phyloP scores from a whole-genome alignment of 1,140 invertebrate genomes.

The Brachionus sp. region DNA sequence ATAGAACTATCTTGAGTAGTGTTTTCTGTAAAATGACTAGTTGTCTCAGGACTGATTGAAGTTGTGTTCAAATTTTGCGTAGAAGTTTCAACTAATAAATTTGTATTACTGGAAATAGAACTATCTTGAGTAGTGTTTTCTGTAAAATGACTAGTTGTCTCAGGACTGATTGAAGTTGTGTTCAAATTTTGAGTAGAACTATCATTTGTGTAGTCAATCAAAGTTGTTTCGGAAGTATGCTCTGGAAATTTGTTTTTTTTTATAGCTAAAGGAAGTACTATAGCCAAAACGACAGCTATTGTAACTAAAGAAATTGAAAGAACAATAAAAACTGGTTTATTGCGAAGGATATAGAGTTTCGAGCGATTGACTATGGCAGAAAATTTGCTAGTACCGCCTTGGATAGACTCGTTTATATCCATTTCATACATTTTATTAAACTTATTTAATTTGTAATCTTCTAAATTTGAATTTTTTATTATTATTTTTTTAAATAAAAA shows the following conservation, averaged over 20 bases:
- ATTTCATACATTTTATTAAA: slow-evolving; percentile 15
- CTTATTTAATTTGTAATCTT: background rate
- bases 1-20: too few species aligned
- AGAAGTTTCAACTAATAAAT: too few species aligned
- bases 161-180: background rate
- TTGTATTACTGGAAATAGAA: too few species aligned
- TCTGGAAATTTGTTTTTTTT: background rate
- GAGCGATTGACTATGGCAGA: background rate
- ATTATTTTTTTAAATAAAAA: background rate
- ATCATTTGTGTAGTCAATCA: background rate
- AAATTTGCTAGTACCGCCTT: background rate
- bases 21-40: background rate
- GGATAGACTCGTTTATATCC: background rate
- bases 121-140: background rate
- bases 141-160: background rate
- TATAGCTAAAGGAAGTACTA: background rate
- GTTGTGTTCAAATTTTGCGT: background rate
- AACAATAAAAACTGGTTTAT: background rate
- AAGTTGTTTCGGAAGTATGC: background rate
- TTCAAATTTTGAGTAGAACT: background rate
- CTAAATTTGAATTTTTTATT: background rate
- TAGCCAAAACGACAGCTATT: background rate
- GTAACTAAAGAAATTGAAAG: background rate
- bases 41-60: background rate
- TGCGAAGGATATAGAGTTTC: background rate